Base-by-base conservation (phyloP, 2,888 invertebrate species). In the Apotomis capreana region DNA sequence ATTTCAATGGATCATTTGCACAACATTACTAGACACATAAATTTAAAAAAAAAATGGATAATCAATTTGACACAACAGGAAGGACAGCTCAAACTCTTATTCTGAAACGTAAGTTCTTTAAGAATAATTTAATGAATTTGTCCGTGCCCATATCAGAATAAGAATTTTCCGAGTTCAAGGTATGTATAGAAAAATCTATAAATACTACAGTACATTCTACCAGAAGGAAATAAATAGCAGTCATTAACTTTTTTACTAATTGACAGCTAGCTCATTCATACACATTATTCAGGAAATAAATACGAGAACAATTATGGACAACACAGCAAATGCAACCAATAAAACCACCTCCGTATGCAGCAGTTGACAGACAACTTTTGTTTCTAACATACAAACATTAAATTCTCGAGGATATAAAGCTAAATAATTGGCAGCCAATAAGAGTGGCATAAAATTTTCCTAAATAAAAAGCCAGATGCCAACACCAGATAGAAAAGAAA, bases 401-500 rank as follows among this genome's bases (percentile, higher is more conserved):
- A 9, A 10, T 57, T 36, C 8, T 26, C 15, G 8, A 49, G 67
- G 4, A 49, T 57, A 9, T 9, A 64, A 5, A n/a, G 57, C n/a
- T 8, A 37, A 10, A 60, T 64, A 70, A 13, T 65, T 26, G 9
- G 44, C 51, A 68, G 55, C 67, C 67, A 68, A 71, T 58, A 36
- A 52, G 15, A 57, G 44, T 71, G 71, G 68, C 71, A 68, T 12
- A 51, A 36, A 63, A 61, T 67, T 74, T 69, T 69, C 72, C 69
- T 74, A 71, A 68, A 55, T 36, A 59, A 63, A 44, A 82, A 84
- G 81, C 82, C 77, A 76, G 78, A 84, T 77, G 83, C 89, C 89
- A 87, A 84, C 89, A 89, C 89, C 89, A 85, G 79, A 78, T 76
- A 80, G 72, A 79, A 78, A 77, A 78, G 79, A 71, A 81, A 68